phyloP scores from a whole-genome alignment of 30 jellyfish, hydroid and myxozoan species.

The Turritopsis dohrnii region DNA sequence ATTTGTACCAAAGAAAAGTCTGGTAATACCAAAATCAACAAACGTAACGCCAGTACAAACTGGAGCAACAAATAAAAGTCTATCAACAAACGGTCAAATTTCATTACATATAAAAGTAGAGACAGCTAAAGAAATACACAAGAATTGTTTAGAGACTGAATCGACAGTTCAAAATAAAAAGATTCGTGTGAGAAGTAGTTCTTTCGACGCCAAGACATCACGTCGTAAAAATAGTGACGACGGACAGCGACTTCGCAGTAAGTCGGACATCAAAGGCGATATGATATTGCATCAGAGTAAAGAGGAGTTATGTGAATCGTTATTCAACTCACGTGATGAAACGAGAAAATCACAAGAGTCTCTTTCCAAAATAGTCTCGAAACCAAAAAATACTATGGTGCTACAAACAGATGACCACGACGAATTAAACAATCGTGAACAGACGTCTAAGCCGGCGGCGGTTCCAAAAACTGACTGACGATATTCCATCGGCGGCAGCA shows the following conservation, averaged over 20 bases:
- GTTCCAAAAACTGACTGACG: background rate
- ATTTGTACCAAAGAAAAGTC: background rate
- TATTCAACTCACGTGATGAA: background rate
- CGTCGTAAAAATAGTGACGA: background rate
- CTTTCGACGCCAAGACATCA: background rate
- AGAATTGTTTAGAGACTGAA: background rate
- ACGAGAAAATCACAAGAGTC: background rate
- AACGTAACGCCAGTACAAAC: background rate
- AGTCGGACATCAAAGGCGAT: background rate
- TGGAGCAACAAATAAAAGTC: background rate
- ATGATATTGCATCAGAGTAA: slow-evolving; percentile 1
- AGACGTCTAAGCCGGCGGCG: background rate
- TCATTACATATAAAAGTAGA: background rate
- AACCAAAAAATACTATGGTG: background rate
- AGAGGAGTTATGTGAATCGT: background rate
- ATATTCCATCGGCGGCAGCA: background rate
- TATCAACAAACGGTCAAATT: background rate
- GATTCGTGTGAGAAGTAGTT: background rate
- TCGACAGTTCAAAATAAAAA: background rate
- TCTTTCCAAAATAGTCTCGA: background rate
- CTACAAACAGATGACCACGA: background rate
- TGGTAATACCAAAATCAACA: background rate
- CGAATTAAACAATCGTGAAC: background rate
- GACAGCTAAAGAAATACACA: background rate
- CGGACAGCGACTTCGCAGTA: background rate